Conservation (phyloP, 64 coral and sea anemone genomes). For the Dendronephthya gigantea region DNA sequence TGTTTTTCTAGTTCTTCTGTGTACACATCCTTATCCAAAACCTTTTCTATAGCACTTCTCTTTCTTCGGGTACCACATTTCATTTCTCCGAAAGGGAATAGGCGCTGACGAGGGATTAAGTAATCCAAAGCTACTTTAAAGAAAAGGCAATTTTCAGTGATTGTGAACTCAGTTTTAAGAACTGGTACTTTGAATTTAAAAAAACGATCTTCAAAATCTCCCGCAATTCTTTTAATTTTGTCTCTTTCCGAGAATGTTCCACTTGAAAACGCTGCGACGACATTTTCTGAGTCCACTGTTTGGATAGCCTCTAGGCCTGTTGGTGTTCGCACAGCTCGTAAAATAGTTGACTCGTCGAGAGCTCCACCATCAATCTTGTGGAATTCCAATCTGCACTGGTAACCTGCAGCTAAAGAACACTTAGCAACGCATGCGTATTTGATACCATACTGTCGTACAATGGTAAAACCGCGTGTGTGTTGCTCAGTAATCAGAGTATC, state of each 20-base stretch:
- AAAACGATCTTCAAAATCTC: slow-evolving; percentile 92
- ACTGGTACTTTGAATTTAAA: slow-evolving; percentile 74
- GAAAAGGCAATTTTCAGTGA: slow-evolving; percentile 72
- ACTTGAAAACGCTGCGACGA: slow-evolving; percentile 67
- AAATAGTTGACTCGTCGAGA: slow-evolving; percentile 44
- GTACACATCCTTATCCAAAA: slow-evolving; percentile 68
- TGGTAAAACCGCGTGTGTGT: slow-evolving; percentile 58
- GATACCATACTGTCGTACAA: slow-evolving; percentile 59
- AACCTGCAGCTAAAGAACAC: slow-evolving; percentile 57
- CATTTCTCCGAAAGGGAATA: slow-evolving; percentile 68
- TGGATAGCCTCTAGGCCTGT: slow-evolving; percentile 77
- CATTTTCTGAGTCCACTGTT: slow-evolving; percentile 45
- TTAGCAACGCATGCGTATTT: slow-evolving; percentile 68
- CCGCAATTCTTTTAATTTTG: slow-evolving; percentile 58
- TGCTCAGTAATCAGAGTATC: slow-evolving; percentile 43
- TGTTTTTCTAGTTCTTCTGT: slow-evolving; percentile 51
- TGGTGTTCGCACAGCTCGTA: slow-evolving; percentile 71
- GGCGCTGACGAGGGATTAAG: slow-evolving; percentile 33
- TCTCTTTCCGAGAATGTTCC: slow-evolving; percentile 80
- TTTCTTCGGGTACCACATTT: slow-evolving; percentile 55
- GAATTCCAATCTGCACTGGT: slow-evolving; percentile 81
- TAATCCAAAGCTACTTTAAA: slow-evolving; percentile 57
- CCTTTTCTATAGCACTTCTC: slow-evolving; percentile 50
- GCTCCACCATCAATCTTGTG: slow-evolving; percentile 40
- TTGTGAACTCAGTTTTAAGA: slow-evolving; percentile 76